A percentile compares a stretch with the other conserved stretches of the same genome.
phyloP scores from a whole-genome alignment of 2,797 vertebrate genomes.

The Ptychadena robeensis region DNA sequence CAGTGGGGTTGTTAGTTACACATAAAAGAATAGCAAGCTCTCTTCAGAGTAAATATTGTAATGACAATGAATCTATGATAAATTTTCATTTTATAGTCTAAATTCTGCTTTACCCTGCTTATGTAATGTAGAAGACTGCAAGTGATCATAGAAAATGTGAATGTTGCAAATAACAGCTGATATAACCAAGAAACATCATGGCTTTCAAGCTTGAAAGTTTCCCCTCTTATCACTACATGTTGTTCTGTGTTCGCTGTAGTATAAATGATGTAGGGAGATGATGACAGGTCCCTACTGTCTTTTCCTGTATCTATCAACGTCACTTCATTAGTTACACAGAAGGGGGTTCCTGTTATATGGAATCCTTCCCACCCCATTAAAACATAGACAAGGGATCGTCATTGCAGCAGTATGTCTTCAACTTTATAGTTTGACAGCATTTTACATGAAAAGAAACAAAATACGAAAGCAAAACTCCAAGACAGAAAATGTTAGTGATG shows the following conservation, averaged over 20 bases:
- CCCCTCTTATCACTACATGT: slow-evolving; percentile 23
- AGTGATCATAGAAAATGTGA: not conserved
- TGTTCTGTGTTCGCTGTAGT: slow-evolving; percentile 2
- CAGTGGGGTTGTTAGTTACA: too few species aligned
- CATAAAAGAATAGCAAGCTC: too few species aligned
- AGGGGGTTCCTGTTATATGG: not conserved
- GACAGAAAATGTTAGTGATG: not conserved
- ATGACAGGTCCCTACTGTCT: not conserved
- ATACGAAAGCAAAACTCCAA: not conserved
- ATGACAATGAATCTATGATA: too few species aligned
- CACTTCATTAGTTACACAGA: slow-evolving; percentile 32
- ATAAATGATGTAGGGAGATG: slow-evolving; percentile 14
- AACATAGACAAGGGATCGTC: not conserved
- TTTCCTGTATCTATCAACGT: slow-evolving; percentile 15
- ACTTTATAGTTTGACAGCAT: not conserved
- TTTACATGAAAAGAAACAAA: not conserved
- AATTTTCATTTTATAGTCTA: too few species aligned
- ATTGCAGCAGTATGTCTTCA: not conserved
- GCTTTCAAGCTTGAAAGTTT: not conserved
- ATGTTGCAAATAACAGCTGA: not conserved
- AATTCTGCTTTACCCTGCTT: too few species aligned
- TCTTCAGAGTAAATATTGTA: too few species aligned
- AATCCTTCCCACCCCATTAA: not conserved
- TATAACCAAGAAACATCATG: not conserved
- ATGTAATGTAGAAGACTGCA: too few species aligned